These are phyloP conservation scores for Chionoecetes opilio DNA, from an alignment of 1,140 invertebrate genomes.

Conservation along the genomic window DNA sequence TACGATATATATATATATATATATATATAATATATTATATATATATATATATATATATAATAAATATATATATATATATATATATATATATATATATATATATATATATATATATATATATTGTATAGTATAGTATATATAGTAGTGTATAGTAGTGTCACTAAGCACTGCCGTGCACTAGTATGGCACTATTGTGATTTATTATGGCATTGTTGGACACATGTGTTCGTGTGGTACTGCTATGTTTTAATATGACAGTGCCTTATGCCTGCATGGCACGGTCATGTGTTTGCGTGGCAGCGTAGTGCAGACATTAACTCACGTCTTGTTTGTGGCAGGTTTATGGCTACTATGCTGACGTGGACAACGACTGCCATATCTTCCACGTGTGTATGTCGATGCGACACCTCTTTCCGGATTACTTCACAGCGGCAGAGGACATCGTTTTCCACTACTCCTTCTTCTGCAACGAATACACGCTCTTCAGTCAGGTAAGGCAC, in stretches of 20 bases:
- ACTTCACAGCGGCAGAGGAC: constrained; percentile 51
- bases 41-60: no score
- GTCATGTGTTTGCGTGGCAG: neutral
- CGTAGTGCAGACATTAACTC: neutral
- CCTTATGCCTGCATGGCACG: neutral
- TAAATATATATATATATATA: no score
- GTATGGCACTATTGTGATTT: no score
- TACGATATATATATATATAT: no score
- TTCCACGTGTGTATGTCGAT: constrained; percentile 71
- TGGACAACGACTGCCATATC: constrained; percentile 67
- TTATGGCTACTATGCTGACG: constrained; percentile 68
- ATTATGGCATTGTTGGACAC: no score
- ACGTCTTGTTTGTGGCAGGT: constrained; percentile 22
- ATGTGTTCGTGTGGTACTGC: neutral
- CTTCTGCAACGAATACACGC: constrained; percentile 59
- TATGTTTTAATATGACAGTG: neutral
- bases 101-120: no score
- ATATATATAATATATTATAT: no score
- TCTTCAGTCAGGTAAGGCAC: constrained; percentile 61
- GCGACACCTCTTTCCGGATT: constrained; percentile 50
- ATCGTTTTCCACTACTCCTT: constrained; percentile 58
- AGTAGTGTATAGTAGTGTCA: no score
- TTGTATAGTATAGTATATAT: no score
- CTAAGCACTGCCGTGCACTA: no score
- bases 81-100: no score